Evolutionary conservation across 1,140 invertebrate genomes (phyloP), one percentile per base, ranked within the genome.

Genomic region (Listronotus bonariensis): DNA sequence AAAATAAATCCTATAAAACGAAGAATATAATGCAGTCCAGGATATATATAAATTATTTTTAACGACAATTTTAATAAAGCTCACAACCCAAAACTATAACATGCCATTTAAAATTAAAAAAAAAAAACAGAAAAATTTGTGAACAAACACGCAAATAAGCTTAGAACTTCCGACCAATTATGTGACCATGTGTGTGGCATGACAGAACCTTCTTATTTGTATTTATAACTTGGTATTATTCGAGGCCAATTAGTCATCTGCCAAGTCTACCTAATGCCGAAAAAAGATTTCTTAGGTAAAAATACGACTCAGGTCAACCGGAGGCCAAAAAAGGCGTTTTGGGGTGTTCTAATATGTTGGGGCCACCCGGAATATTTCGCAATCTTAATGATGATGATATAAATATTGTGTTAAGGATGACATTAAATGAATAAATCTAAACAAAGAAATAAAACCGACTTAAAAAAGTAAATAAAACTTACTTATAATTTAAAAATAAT

Each of bases 311-410:
- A 60, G 32, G 17, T 53, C 11, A 36, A 53, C 51, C 51, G 26
- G 10, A 53, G n/a, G 34, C 34, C 15, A 36, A 36, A 53, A 18
- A 11, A 53, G 34, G 31, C 14, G 10, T n/a, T 17, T 6, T 42
- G 6, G 18, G n/a, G 18, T 14, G n/a, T 49, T 49, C 18, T 32
- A n/a, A n/a, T n/a, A 26, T n/a, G 18, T 18, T 18, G 46, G 18
- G 46, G 38, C 54, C 54, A 56, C 54, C 54, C 54, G 12, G 54
- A 56, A 56, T 26, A 43, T 26, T 15, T n/a, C 34, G 11, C 40
- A 42, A 42, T 6, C 18, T 56, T 56, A 56, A 56, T 56, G 54
- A 56, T 56, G 54, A 56, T 56, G 54, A 26, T 38, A 56, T 12
- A 14, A 11, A 20, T 26, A 56, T 56, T 31, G 17, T 26, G 20